A percentile compares a stretch with the other conserved stretches of the same genome.
These are phyloP conservation scores for Helicoverpa armigera DNA, from an alignment of 1,140 invertebrate species.

Conservation along the genomic window DNA sequence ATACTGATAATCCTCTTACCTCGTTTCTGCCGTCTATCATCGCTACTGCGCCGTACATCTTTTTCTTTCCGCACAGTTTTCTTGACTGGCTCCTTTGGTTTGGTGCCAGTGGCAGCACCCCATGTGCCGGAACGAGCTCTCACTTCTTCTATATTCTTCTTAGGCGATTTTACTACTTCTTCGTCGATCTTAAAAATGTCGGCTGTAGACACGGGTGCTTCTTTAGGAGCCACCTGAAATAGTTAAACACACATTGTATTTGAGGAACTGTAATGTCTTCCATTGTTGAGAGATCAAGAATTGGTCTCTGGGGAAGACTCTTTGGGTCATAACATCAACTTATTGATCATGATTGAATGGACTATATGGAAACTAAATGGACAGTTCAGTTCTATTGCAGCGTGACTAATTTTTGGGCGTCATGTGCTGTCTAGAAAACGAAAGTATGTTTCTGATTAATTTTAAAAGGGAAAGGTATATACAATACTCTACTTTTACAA, in stretches of 20 bases:
- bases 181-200: slow-evolving; percentile 39
- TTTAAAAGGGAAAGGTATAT: not conserved
- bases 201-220: slow-evolving; percentile 38
- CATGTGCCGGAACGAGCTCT: slow-evolving; percentile 87
- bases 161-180: slow-evolving; percentile 5
- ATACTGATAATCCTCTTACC: slow-evolving; percentile 58
- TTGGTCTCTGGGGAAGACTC: too few species aligned
- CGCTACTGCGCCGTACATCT: slow-evolving; percentile 74
- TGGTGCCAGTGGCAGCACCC: slow-evolving; percentile 85
- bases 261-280: not conserved
- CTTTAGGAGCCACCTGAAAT: slow-evolving; percentile 47
- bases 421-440: too few species aligned
- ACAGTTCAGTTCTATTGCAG: too few species aligned
- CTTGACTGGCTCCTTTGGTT: slow-evolving; percentile 72
- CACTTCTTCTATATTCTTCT: slow-evolving; percentile 58
- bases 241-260: not conserved
- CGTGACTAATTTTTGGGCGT: too few species aligned
- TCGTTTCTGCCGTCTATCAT: slow-evolving; percentile 79
- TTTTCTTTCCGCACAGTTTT: slow-evolving; percentile 66
- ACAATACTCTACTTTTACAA: not conserved
- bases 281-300: slow-evolving; percentile 3
- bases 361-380: too few species aligned
- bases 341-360: too few species aligned
- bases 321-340: too few species aligned
- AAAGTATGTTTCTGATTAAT: too few species aligned